phyloP scores from a whole-genome alignment of 2,888 invertebrate species.

The Crioceris asparagi region DNA sequence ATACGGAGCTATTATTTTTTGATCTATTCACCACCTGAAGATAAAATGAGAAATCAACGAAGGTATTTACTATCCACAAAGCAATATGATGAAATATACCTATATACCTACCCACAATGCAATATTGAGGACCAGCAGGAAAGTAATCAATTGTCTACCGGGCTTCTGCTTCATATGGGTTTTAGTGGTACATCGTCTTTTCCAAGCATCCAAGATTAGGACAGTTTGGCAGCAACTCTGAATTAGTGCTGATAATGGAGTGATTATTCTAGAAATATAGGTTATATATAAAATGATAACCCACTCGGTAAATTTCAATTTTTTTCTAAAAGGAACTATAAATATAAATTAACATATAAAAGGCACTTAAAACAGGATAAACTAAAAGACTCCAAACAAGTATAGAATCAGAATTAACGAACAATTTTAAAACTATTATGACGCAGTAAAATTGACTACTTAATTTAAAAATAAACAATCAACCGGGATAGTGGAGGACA shows the following conservation, averaged over 20 bases:
- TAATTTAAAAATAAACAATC: too few species aligned
- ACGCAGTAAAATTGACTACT: too few species aligned
- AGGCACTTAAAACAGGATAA: too few species aligned
- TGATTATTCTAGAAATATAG: slow-evolving; percentile 43
- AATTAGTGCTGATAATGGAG: slow-evolving; percentile 58
- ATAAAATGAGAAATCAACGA: not conserved
- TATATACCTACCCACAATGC: slow-evolving; percentile 53
- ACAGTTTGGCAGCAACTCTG: slow-evolving; percentile 69
- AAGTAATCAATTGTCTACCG: slow-evolving; percentile 73
- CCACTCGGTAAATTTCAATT: too few species aligned
- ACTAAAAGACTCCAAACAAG: too few species aligned
- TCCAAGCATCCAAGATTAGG: slow-evolving; percentile 60
- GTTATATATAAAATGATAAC: too few species aligned
- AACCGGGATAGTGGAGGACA: too few species aligned
- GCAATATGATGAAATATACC: not conserved
- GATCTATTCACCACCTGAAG: slow-evolving; percentile 56
- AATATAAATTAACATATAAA: too few species aligned
- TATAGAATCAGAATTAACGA: too few species aligned
- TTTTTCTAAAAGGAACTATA: too few species aligned
- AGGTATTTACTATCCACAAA: not conserved
- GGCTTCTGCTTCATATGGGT: slow-evolving; percentile 62
- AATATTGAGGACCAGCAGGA: slow-evolving; percentile 65
- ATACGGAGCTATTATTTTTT: slow-evolving; percentile 68
- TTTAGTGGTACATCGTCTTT: slow-evolving; percentile 58
- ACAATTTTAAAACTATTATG: too few species aligned